A percentile compares a stretch with the other conserved stretches of the same genome.
phyloP scores from a whole-genome alignment of 2,888 invertebrate species.

The Candidula unifasciata region DNA sequence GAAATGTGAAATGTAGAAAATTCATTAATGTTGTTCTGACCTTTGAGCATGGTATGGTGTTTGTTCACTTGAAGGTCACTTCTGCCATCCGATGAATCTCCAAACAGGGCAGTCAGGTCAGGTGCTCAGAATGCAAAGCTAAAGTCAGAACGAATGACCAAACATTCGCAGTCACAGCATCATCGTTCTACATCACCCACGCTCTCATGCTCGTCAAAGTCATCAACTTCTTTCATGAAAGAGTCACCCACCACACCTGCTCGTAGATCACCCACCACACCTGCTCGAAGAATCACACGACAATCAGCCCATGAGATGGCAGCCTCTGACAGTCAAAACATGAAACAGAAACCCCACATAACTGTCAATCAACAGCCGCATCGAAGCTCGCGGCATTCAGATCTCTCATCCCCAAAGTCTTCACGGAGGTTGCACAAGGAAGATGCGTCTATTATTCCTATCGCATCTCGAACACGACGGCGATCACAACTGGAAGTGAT shows the following conservation, averaged over 20 bases:
- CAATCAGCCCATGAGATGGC: conserved; percentile 37
- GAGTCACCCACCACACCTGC: conserved; percentile 26
- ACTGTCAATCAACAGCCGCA: neutral
- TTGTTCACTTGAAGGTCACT: neutral
- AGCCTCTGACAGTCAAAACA: conserved; percentile 6
- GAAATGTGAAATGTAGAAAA: no score
- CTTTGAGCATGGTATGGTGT: neutral
- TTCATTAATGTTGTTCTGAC: no score
- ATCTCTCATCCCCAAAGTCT: conserved; percentile 33
- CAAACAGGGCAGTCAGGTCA: conserved; percentile 7
- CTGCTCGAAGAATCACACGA: conserved; percentile 43
- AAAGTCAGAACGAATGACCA: conserved; percentile 16
- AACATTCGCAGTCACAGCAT: conserved; percentile 5
- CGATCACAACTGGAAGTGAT: conserved; percentile 39
- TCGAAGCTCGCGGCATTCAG: conserved; percentile 19
- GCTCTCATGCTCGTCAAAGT: conserved; percentile 35
- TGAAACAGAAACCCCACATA: neutral
- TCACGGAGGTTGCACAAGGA: conserved; percentile 9
- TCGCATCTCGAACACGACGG: conserved; percentile 48
- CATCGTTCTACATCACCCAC: conserved; percentile 31
- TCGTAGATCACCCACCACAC: conserved; percentile 29
- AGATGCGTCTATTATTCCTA: conserved; percentile 38
- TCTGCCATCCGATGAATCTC: conserved; percentile 10
- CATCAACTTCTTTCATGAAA: conserved; percentile 19
- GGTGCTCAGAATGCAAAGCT: conserved; percentile 12